Evolutionary conservation across 2,797 vertebrate genomes (phyloP).

Genomic region (Morelia viridis): DNA sequence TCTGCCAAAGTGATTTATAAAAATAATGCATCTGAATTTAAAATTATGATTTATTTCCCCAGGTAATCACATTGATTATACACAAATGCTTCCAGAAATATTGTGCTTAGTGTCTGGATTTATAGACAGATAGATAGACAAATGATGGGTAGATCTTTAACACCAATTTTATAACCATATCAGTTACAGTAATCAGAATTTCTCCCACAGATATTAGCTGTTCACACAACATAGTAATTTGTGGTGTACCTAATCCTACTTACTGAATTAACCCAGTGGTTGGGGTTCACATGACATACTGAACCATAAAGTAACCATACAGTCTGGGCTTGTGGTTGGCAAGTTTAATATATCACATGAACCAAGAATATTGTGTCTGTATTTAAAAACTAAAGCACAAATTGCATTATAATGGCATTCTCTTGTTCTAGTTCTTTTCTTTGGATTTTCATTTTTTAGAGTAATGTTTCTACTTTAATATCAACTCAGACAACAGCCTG

Average conservation of each 20-base stretch:
- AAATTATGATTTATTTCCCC: constrained; percentile 69
- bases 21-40: constrained; percentile 64
- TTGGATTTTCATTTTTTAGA: not conserved
- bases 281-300: not conserved
- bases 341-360: not conserved
- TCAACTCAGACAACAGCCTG: not conserved
- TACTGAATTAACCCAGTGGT: not conserved
- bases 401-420: not conserved
- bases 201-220: not conserved
- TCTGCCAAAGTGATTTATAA: constrained; percentile 60
- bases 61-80: constrained; percentile 68
- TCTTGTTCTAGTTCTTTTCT: not conserved
- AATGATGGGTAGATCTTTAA: constrained; percentile 14
- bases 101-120: constrained; percentile 60
- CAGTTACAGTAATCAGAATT: constrained; percentile 44
- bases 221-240: not conserved
- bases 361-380: not conserved
- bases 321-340: not conserved
- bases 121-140: constrained; percentile 46
- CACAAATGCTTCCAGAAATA: constrained; percentile 66
- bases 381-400: not conserved
- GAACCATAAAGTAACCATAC: not conserved
- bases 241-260: not conserved
- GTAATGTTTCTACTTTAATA: not conserved
- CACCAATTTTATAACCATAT: constrained; percentile 66